Evolutionary conservation across 2,888 invertebrate genomes (phyloP).

Genomic region (Catocala fraxini): DNA sequence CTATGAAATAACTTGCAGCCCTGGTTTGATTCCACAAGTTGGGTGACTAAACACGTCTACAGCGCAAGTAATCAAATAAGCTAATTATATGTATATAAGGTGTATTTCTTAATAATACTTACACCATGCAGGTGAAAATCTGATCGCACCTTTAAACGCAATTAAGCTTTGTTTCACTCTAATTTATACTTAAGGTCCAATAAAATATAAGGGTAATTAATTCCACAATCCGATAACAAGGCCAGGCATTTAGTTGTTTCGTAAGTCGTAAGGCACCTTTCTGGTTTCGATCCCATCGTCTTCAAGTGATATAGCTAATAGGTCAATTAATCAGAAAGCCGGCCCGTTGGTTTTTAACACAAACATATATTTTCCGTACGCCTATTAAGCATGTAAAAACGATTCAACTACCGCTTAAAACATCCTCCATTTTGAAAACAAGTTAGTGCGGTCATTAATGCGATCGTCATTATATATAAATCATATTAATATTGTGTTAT

Average conservation of each 20-base stretch:
- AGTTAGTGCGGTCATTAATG: conserved; percentile 52
- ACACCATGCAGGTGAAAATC: neutral
- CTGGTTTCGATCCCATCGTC: conserved; percentile 19
- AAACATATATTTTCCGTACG: conserved; percentile 36
- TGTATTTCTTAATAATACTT: neutral
- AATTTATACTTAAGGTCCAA: conserved; percentile 9
- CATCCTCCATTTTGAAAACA: conserved; percentile 51
- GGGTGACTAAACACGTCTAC: no score
- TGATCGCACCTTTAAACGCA: conserved; percentile 4
- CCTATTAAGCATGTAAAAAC: conserved; percentile 37
- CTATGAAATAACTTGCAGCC: no score
- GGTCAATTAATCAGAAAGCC: conserved; percentile 45
- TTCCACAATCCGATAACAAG: conserved; percentile 13
- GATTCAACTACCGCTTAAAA: conserved; percentile 6
- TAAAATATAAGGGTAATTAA: conserved; percentile 25
- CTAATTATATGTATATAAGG: no score
- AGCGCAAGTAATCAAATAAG: no score
- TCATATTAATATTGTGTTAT: conserved; percentile 58
- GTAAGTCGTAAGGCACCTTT: conserved; percentile 15
- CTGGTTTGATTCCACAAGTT: no score
- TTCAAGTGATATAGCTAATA: conserved; percentile 39
- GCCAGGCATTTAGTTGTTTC: conserved; percentile 15
- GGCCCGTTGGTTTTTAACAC: conserved; percentile 30
- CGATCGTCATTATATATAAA: conserved; percentile 50
- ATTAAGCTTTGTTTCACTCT: conserved; percentile 14